A percentile compares a stretch with the other conserved stretches of the same genome.
Evolutionary conservation across 1,140 invertebrate species (phyloP).

Genomic region (Zeugodacus cucurbitae): DNA sequence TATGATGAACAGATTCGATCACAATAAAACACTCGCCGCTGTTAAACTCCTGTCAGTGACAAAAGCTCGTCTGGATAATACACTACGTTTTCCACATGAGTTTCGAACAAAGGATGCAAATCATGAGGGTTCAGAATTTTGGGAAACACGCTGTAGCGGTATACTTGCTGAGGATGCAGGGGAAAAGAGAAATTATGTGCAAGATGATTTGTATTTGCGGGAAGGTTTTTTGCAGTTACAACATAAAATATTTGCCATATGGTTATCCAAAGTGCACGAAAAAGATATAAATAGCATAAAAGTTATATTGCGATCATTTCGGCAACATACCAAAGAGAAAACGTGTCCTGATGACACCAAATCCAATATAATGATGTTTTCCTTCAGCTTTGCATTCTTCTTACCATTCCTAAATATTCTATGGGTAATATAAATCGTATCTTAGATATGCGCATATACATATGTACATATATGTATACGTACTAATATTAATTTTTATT

Average conservation of each 20-base stretch:
- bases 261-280: not conserved
- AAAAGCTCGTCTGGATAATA: not conserved
- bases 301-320: constrained; percentile 4
- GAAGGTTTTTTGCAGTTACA: constrained; percentile 45
- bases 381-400: constrained; percentile 40
- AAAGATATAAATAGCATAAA: not conserved
- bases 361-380: not conserved
- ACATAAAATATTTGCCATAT: constrained; percentile 16
- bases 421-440: not conserved
- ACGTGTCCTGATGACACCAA: not conserved
- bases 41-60: not conserved
- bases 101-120: constrained; percentile 39
- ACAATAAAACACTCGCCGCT: not conserved
- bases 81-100: constrained; percentile 33
- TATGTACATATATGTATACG: too few relatives aligned
- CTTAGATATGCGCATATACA: too few relatives aligned
- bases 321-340: constrained; percentile 10
- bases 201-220: constrained; percentile 41
- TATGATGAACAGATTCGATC: constrained; percentile 8
- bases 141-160: constrained; percentile 40
- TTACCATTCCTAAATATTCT: constrained; percentile 40
- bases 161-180: not conserved
- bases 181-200: not conserved
- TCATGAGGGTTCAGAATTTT: not conserved
- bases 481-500: not conserved